A percentile compares a stretch with the other conserved stretches of the same genome.
These are phyloP conservation scores for Acanthaster planci DNA, from an alignment of 35 echinoderm and acorn worm species.

Conservation along the genomic window DNA sequence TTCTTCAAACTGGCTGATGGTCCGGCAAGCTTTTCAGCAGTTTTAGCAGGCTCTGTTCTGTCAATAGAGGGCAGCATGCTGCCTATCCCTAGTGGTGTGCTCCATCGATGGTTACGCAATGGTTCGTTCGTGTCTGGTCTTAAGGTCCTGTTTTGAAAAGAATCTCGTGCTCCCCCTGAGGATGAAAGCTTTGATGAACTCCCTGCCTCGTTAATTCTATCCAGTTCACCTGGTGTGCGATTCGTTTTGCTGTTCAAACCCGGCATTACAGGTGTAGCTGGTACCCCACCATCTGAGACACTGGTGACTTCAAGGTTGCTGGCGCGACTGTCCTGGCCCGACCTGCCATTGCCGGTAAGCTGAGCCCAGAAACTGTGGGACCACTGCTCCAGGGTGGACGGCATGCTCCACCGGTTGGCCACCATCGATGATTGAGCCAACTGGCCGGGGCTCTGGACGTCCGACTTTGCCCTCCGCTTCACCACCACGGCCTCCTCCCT, in stretches of 20 bases:
- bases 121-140: not conserved
- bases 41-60: not conserved
- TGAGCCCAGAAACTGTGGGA: not conserved
- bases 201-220: not conserved
- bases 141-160: not conserved
- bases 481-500: not conserved
- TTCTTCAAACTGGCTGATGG: no score
- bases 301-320: not conserved
- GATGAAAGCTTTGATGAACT: not conserved
- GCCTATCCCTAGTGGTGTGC: not conserved
- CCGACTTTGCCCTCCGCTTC: slow-evolving; percentile 4
- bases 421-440: not conserved
- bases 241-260: not conserved
- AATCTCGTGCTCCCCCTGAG: not conserved
- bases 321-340: not conserved
- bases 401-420: not conserved
- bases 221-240: not conserved
- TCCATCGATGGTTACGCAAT: not conserved
- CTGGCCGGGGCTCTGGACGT: not conserved
- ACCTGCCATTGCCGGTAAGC: not conserved
- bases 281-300: not conserved
- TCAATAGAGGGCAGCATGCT: not conserved
- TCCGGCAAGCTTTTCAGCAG: no score
- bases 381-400: not conserved
- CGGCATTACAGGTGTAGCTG: not conserved